Percentiles rank a stretch among this genome's conserved stretches.
These are phyloP conservation scores for Phthorimaea operculella DNA, from an alignment of 1,140 invertebrate species.

Conservation along the genomic window DNA sequence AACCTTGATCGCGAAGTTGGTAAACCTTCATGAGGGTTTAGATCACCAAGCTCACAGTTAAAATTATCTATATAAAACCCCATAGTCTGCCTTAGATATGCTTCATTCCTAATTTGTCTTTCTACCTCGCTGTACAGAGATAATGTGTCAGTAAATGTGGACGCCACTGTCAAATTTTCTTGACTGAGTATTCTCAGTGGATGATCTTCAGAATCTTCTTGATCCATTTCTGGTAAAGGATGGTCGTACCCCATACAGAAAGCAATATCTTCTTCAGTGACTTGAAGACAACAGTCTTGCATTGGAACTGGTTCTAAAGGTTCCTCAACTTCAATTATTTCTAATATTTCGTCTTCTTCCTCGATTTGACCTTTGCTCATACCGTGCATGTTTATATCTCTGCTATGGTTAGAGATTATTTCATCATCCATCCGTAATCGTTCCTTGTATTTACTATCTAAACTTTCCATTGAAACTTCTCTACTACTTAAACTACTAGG, in stretches of 20 bases:
- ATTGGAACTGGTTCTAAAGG: constrained; percentile 82
- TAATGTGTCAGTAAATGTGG: constrained; percentile 85
- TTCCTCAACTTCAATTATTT: constrained; percentile 86
- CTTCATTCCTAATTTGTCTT: constrained; percentile 63
- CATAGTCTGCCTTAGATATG: constrained; percentile 60
- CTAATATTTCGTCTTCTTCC: constrained; percentile 78
- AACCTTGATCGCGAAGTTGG: constrained; percentile 49
- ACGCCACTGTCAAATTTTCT: constrained; percentile 89
- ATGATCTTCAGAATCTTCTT: constrained; percentile 77
- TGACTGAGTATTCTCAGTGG: constrained; percentile 88
- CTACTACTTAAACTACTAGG: constrained; percentile 75
- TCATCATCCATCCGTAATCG: constrained; percentile 70
- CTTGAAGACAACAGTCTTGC: constrained; percentile 86
- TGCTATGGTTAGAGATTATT: constrained; percentile 57
- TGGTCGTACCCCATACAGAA: constrained; percentile 85
- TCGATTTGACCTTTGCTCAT: constrained; percentile 64
- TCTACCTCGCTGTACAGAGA: constrained; percentile 81
- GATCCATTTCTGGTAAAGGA: constrained; percentile 77
- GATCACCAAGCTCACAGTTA: constrained; percentile 32
- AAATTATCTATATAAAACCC: constrained; percentile 60
- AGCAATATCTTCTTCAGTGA: constrained; percentile 92
- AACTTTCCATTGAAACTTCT: constrained; percentile 82
- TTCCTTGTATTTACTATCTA: constrained; percentile 76
- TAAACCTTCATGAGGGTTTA: constrained; percentile 51
- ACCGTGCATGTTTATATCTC: constrained; percentile 58